These are phyloP conservation scores for Notamacropus eugenii DNA, from an alignment of 2,797 vertebrate genomes.

Conservation along the genomic window DNA sequence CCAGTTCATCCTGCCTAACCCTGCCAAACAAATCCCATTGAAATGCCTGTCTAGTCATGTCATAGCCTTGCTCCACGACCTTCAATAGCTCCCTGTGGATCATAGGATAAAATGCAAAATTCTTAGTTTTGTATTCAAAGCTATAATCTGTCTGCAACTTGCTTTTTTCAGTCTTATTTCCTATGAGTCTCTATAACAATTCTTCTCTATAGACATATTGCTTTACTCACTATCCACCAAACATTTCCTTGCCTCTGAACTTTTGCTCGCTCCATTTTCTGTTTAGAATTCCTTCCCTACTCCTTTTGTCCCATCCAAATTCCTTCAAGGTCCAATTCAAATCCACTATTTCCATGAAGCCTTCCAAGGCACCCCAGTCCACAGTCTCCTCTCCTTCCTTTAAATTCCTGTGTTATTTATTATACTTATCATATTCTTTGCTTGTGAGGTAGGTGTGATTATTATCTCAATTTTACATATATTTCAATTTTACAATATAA, in stretches of 20 bases:
- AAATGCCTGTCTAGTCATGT: not conserved
- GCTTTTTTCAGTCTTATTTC: not conserved
- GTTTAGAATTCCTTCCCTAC: not conserved
- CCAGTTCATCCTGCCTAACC: fast-evolving
- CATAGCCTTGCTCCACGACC: not conserved
- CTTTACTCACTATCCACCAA: not conserved
- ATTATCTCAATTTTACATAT: not conserved
- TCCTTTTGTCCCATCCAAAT: not conserved
- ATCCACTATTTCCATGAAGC: not conserved
- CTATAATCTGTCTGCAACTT: no score
- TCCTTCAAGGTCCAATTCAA: not conserved
- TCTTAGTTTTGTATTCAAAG: no score
- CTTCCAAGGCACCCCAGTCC: not conserved
- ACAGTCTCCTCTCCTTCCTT: conserved; percentile 22
- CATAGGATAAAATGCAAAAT: not conserved
- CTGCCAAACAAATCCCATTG: conserved; percentile 3
- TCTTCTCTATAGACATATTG: not conserved
- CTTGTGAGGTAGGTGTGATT: not conserved
- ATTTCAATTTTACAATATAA: no score
- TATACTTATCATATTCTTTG: not conserved
- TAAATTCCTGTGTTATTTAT: conserved; percentile 9
- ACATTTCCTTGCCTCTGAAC: not conserved
- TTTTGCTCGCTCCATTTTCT: not conserved
- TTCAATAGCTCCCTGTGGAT: not conserved
- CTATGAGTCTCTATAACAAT: not conserved